Evolutionary conservation across 2,797 vertebrate species (phyloP), one percentile per base, ranked within the genome.

Genomic region (Nyctibius grandis): DNA sequence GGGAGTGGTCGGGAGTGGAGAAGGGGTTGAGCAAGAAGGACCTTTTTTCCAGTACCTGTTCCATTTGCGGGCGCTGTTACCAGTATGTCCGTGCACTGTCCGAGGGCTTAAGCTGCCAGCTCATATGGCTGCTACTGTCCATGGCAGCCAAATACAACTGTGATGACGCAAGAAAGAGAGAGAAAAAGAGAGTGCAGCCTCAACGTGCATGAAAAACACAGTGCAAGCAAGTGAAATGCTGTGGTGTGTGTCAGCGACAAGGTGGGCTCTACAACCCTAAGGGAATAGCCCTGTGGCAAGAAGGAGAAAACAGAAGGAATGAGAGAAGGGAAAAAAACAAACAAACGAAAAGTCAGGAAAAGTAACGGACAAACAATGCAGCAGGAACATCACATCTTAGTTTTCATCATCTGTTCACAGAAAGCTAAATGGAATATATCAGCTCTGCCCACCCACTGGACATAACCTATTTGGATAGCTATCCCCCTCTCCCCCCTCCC

Each of bases 71-170:
- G 98, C 93, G 98, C 97, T 97, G 98, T 98, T 99, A 99, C 98
- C 99, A 99, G 98, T 98, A 99, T 89, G 98, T 99, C 98, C 99
- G 98, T 96, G 98, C 98, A 98, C 98, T 99, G 98, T 98, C 99
- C 98, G 98, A 98, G 97, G 99, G 99, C 98, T 99, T 99, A 99
- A 99, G 98, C 98, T 99, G 99, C 99, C 99, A 99, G 98, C 98
- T 99, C 97, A 98, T 98, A 98, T 98, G 99, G 98, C 99, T 98
- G 98, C 98, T 98, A 99, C 98, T 99, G 98, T 99, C 99, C 98
- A 98, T 98, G 97, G 99, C 98, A 97, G 98, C 98, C 99, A 99
- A 99, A 99, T 99, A 99, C 98, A 99, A 98, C 99, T 99, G 98
- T 97, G 98, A 98, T 98, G 98, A 98, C 95, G 98, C 98, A 98